Conservation (phyloP, 2,113 vertebrate genomes). For the Malurus cyaneus region DNA sequence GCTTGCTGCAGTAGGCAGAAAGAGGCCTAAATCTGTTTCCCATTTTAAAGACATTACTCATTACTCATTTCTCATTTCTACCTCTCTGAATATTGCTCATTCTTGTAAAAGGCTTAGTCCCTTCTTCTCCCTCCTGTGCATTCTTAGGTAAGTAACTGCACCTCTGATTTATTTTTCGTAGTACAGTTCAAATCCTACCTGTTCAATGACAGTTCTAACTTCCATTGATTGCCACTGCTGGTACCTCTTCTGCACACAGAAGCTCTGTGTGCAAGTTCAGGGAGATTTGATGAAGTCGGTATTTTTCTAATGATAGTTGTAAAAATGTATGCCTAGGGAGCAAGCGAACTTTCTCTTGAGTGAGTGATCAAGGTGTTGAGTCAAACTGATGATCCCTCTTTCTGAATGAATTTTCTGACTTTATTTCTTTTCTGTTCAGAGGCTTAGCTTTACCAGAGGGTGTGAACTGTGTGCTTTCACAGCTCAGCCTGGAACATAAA, state of each 20-base stretch:
- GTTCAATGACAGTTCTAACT: neutral
- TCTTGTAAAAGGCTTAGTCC: neutral
- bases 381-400: neutral
- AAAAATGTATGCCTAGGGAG: neutral
- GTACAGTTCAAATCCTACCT: neutral
- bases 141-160: neutral
- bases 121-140: neutral
- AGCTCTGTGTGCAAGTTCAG: neutral
- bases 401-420: neutral
- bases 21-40: neutral
- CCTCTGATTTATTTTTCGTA: neutral
- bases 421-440: neutral
- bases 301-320: neutral
- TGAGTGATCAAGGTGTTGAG: neutral
- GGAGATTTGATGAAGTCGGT: neutral
- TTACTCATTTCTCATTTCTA: neutral
- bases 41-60: neutral
- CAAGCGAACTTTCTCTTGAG: neutral
- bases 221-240: neutral
- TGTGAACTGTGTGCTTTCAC: neutral
- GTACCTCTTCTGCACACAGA: neutral
- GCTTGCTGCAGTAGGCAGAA: neutral
- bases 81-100: neutral
- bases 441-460: neutral
- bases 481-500: slow-evolving; percentile 4